Base-by-base conservation (phyloP, 2,888 invertebrate species). In the Amblyteles armatorius region DNA sequence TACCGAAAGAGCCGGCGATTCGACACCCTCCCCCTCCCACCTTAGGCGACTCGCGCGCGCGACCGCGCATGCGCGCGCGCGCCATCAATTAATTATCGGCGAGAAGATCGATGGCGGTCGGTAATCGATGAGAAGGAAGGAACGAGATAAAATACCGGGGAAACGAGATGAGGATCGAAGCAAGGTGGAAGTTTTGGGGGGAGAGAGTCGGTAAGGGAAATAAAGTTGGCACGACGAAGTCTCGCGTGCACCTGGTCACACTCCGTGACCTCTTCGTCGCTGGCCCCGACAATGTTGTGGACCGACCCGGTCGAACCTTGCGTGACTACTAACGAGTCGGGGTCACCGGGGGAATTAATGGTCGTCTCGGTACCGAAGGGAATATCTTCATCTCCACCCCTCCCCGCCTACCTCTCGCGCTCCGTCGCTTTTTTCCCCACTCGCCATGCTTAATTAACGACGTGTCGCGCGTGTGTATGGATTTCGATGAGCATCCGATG, bases 141-240 rank as follows among this genome's bases (percentile, higher is more conserved):
- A 67, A 40, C 22, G 29, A 19, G 63, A 22, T 33, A 29, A 19
- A 67, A 29, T 9, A 36, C 11, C 50, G 11, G 65, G 50, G 50
- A 36, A 40, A 22, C 40, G 67, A 67, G 40, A 40, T 22, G 19
- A 36, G 40, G 22, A 40, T 19, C 11, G 40, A n/a, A 36, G 44
- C 9, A 29, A 60, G 4, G 6, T n/a, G 16, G 36, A 67, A 40
- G 22, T 36, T 73, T 87, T 87, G 91, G 91, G 92, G 92, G 91
- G 90, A 94, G 94, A 94, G 94, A 93, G 92, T 91, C 89, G 94
- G 94, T 94, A 92, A 73, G 94, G 91, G 36, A 60, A 76, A 69
- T 69, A 76, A 72, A 65, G 33, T 72, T 67, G 33, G 33, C 65
- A 60, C 80, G 33, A 29, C 40, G 63, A 60, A 19, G 67, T 52